Percentiles rank a stretch among this genome's conserved stretches.
Evolutionary conservation across 2,113 vertebrate species (phyloP).

Genomic region (Sander vitreus): DNA sequence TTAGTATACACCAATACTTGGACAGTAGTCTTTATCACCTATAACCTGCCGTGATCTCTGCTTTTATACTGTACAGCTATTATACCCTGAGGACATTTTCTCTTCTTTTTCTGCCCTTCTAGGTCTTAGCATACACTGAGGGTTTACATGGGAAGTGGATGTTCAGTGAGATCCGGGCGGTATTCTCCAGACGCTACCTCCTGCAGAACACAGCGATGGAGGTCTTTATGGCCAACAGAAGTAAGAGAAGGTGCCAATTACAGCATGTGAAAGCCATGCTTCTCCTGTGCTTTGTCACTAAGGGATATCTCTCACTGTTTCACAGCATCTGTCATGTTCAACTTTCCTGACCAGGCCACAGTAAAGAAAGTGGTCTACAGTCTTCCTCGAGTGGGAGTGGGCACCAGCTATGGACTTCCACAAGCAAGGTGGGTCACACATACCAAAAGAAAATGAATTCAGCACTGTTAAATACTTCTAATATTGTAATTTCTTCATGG

Average conservation of each 20-base stretch:
- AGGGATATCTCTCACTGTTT: constrained; percentile 47
- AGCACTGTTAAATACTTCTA: not conserved
- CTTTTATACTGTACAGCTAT: constrained; percentile 4
- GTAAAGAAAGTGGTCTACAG: constrained; percentile 97
- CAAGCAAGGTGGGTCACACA: constrained; percentile 92
- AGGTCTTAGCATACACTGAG: constrained; percentile 96
- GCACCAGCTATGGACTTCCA: constrained; percentile 98
- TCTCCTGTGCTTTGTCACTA: constrained; percentile 5
- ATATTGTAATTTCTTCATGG: not conserved
- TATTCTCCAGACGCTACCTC: constrained; percentile 95
- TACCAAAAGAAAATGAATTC: not conserved
- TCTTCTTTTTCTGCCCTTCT: constrained; percentile 15
- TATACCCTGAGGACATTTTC: not conserved
- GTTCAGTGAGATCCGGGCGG: constrained; percentile 99
- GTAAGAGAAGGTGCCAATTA: constrained; percentile 81
- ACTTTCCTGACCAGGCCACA: constrained; percentile 97
- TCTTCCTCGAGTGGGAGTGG: constrained; percentile 96
- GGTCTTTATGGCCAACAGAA: constrained; percentile 99
- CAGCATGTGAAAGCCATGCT: constrained; percentile 1
- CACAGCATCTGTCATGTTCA: constrained; percentile 98
- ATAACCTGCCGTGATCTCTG: not conserved
- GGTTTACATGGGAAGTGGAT: constrained; percentile 99
- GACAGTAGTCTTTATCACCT: not conserved
- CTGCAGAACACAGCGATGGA: constrained; percentile 97
- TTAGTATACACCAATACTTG: not conserved